Evolutionary conservation across 2,797 vertebrate species (phyloP).

Genomic region (Halcyon badia): DNA sequence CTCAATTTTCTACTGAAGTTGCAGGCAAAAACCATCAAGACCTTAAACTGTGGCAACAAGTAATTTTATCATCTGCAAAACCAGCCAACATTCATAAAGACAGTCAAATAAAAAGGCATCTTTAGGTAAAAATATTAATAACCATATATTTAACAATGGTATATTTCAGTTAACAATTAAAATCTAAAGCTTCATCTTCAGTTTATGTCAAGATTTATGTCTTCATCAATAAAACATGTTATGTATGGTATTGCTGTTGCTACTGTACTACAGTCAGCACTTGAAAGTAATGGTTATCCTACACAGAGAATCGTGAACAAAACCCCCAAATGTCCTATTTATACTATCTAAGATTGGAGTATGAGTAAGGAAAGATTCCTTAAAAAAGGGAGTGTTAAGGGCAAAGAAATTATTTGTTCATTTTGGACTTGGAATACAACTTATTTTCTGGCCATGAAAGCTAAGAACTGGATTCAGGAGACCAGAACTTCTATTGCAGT

Average conservation of each 20-base stretch:
- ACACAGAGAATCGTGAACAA: not conserved
- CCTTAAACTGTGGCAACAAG: rapidly evolving
- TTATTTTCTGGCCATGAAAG: not conserved
- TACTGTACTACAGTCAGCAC: not conserved
- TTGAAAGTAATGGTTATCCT: not conserved
- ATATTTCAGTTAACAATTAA: not conserved
- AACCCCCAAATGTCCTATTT: rapidly evolving
- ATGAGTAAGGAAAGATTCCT: not conserved
- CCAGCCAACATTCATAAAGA: rapidly evolving
- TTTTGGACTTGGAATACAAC: not conserved
- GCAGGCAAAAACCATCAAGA: not conserved
- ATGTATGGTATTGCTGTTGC: not conserved
- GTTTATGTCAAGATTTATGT: not conserved
- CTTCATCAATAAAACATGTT: not conserved
- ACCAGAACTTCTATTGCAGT: not conserved
- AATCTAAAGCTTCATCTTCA: not conserved
- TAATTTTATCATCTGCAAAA: not conserved
- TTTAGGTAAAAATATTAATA: not conserved
- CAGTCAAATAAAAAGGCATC: not conserved
- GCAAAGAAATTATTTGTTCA: not conserved
- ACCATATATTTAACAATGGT: not conserved
- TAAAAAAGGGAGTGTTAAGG: not conserved
- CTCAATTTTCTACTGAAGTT: not conserved
- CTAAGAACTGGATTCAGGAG: not conserved
- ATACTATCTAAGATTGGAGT: not conserved